Base-by-base conservation (phyloP, 2,888 invertebrate genomes). In the Sialis lutaria region DNA sequence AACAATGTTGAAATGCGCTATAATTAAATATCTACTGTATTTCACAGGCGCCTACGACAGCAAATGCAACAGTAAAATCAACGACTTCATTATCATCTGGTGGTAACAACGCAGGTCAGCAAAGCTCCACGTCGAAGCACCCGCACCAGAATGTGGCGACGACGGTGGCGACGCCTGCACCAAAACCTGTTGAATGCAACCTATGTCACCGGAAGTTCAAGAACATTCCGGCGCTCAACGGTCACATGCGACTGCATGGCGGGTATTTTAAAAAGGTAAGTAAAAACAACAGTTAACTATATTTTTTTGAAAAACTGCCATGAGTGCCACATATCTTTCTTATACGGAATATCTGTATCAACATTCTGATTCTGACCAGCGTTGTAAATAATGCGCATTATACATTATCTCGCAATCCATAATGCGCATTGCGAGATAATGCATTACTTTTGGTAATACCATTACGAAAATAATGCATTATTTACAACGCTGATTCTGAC, bases 211-310 rank as follows among this genome's bases (percentile, higher is more conserved):
- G 93, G 56, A 86, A 89, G 64, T 97, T 96, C 70, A 96, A 96
- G 70, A 96, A 95, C 66, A 87, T 93, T 65, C 93, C 95, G 22
- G 96, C 96, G 32, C 77, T 97, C 48, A 97, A 97, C 67, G 96
- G 96, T 6, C 96, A 96, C 63, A 96, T 96, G 96, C 75, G 96
- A 58, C 73, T 96, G 52, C 96, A 97, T 65, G 96, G 96, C 41
- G 95, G 96, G 48, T 96, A 93, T 67, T 89, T 92, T 61, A 95
- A 95, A 67, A 91, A 90, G 78, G 85, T 84, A 65, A 55, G 51
- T 50, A 10, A 10, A 1, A 31, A 42, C n/a, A 13, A 9, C 5
- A 10, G 6, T 33, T 45, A 33, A 12, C 22, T n/a, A 37, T 44
- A 13, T 48, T 9, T 8, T 6, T 30, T 42, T 13, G 12, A 13